Percentiles rank a stretch among this genome's conserved stretches.
These are phyloP conservation scores for Drosophila ustulata DNA, from an alignment of 2,888 invertebrate genomes.

Conservation along the genomic window DNA sequence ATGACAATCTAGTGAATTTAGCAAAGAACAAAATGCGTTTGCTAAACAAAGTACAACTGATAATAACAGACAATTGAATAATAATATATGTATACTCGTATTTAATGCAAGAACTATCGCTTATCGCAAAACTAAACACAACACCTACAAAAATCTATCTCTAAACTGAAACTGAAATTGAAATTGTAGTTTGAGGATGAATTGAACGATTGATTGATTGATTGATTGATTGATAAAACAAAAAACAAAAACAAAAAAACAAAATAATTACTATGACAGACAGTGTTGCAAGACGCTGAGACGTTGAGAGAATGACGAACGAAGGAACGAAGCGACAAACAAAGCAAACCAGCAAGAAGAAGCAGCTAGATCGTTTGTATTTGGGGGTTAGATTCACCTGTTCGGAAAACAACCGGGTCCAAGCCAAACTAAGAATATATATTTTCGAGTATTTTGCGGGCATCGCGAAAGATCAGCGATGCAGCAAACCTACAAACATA, in stretches of 20 bases:
- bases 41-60: constrained; percentile 37
- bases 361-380: neutral
- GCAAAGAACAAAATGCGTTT: constrained; percentile 56
- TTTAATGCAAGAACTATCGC: neutral
- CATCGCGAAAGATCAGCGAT: constrained; percentile 32
- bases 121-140: constrained; percentile 3
- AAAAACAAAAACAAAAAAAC: neutral
- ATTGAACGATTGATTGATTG: constrained; percentile 19
- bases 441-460: constrained; percentile 66
- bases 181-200: constrained; percentile 67
- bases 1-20: constrained; percentile 79
- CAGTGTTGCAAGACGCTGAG: constrained; percentile 29
- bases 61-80: neutral
- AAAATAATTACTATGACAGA: constrained; percentile 11
- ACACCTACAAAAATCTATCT: neutral
- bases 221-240: constrained; percentile 5
- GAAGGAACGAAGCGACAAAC: neutral
- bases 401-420: constrained; percentile 83
- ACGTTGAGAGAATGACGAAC: neutral
- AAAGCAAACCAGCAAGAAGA: neutral
- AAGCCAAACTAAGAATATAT: constrained; percentile 73
- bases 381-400: constrained; percentile 57
- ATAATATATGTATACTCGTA: neutral
- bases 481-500: constrained; percentile 6
- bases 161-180: constrained; percentile 31